Percentiles rank a stretch among this genome's conserved stretches.
phyloP scores from a whole-genome alignment of 2,888 invertebrate species.

The Syrista parreyssii region DNA sequence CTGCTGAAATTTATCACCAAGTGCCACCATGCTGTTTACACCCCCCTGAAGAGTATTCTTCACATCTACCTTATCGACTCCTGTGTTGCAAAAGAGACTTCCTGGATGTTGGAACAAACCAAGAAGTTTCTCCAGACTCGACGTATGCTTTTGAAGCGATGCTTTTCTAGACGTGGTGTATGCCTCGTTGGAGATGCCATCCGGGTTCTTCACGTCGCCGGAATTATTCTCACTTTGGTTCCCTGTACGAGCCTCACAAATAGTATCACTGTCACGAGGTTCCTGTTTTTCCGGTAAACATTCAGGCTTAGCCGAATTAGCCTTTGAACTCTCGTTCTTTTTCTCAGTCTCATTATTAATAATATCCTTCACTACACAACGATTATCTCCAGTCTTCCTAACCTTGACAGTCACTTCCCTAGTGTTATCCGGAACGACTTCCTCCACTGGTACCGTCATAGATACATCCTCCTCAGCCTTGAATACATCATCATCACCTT shows the following conservation, averaged over 20 bases:
- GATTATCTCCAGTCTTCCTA: conserved; percentile 17
- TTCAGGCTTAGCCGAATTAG: background rate
- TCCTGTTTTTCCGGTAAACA: background rate
- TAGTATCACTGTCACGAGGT: background rate
- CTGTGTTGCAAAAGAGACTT: conserved; percentile 70
- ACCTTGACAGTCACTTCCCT: conserved; percentile 19
- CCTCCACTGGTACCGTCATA: background rate
- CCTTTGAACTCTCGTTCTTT: background rate
- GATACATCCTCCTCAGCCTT: conserved; percentile 27
- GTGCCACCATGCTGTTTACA: conserved; percentile 43
- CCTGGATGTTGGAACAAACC: conserved; percentile 76
- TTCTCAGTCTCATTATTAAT: conserved; percentile 6
- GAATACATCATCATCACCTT: conserved; percentile 39
- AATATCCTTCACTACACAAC: conserved; percentile 19
- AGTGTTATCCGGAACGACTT: background rate
- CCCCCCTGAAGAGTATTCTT: conserved; percentile 45
- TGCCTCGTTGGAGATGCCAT: background rate
- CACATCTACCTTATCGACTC: conserved; percentile 34
- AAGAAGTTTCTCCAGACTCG: conserved; percentile 74
- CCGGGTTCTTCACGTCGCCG: background rate
- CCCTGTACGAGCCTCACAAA: background rate
- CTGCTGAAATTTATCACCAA: conserved; percentile 53
- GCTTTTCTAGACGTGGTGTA: conserved; percentile 61
- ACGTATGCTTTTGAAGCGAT: conserved; percentile 62
- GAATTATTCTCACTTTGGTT: background rate